These are phyloP conservation scores for Clostera curtula DNA, from an alignment of 2,888 invertebrate species.

Conservation along the genomic window DNA sequence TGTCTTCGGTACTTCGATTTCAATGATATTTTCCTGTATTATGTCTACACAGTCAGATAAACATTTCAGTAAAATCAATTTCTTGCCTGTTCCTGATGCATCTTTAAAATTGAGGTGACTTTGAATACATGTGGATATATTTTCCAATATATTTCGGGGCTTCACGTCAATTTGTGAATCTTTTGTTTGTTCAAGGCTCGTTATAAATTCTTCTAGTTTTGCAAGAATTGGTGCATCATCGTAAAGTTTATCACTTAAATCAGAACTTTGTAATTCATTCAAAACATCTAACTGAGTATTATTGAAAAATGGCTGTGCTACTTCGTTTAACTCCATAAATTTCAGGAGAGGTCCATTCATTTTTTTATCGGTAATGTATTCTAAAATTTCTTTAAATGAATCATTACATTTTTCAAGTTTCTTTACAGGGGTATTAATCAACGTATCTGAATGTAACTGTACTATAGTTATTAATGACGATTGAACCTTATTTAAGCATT, in stretches of 20 bases:
- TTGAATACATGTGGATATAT: slow-evolving; percentile 32
- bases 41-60: slow-evolving; percentile 48
- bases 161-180: slow-evolving; percentile 15
- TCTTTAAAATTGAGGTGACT: slow-evolving; percentile 47
- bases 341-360: slow-evolving; percentile 12
- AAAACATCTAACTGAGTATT: slow-evolving; percentile 24
- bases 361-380: slow-evolving; percentile 13
- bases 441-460: slow-evolving; percentile 36
- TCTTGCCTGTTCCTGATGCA: slow-evolving; percentile 41
- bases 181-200: slow-evolving; percentile 23
- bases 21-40: slow-evolving; percentile 28
- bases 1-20: slow-evolving; percentile 17
- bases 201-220: slow-evolving; percentile 31
- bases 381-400: slow-evolving; percentile 15
- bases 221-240: slow-evolving; percentile 22
- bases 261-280: slow-evolving; percentile 30
- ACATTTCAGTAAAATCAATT: slow-evolving; percentile 49
- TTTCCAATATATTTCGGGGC: slow-evolving; percentile 23
- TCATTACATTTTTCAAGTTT: slow-evolving; percentile 28
- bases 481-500: slow-evolving; percentile 37
- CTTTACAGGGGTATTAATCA: slow-evolving; percentile 33
- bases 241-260: slow-evolving; percentile 11
- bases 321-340: slow-evolving; percentile 22
- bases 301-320: slow-evolving; percentile 26
- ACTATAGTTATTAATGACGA: slow-evolving; percentile 37